phyloP scores from a whole-genome alignment of 2,113 vertebrate species.

The Passer montanus region DNA sequence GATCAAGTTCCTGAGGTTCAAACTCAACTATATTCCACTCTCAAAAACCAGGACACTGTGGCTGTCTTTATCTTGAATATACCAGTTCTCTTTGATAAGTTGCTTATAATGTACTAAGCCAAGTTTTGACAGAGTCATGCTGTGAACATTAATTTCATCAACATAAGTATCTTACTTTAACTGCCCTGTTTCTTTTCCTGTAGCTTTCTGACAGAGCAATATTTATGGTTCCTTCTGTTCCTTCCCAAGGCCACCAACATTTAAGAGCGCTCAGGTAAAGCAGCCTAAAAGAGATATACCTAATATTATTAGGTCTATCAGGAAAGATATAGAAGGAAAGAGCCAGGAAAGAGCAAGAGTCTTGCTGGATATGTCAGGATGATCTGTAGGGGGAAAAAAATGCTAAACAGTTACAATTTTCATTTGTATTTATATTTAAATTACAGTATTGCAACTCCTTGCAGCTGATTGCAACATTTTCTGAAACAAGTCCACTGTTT shows the following conservation, averaged over 20 bases:
- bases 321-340: too few relatives aligned
- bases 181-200: not conserved
- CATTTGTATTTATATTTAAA: not conserved
- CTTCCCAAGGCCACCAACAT: not conserved
- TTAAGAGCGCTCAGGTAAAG: not conserved
- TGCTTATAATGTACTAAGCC: not conserved
- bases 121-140: not conserved
- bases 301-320: not conserved
- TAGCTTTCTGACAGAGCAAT: not conserved
- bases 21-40: not conserved
- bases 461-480: not conserved
- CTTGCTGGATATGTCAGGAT: not conserved
- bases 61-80: not conserved
- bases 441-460: not conserved
- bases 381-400: not conserved
- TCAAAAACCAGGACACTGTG: slow-evolving; percentile 1
- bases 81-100: not conserved
- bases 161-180: not conserved
- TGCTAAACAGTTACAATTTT: not conserved
- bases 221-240: not conserved
- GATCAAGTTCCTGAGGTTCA: slow-evolving; percentile 20
- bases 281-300: not conserved
- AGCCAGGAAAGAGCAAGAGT: not conserved
- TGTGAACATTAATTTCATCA: slow-evolving; percentile 1
- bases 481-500: not conserved